Evolutionary conservation across 2,113 vertebrate species (phyloP), one percentile per base, ranked within the genome.

Genomic region (Drymodes brunneopygia): DNA sequence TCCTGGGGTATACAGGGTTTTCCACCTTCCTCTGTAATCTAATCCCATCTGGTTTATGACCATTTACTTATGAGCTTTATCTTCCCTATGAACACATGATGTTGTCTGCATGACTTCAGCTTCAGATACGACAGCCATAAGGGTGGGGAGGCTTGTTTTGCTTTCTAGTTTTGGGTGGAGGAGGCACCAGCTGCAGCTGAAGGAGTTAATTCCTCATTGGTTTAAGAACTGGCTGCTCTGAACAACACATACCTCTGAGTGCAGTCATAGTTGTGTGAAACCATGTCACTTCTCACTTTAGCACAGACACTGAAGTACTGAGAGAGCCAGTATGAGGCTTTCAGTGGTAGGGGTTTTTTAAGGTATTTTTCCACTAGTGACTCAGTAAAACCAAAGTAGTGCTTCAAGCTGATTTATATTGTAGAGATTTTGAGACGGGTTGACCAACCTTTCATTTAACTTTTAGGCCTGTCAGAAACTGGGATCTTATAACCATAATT

Each of bases 81-180:
- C 38, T 70, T 92, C 64, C 50, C 35, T 29, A 51, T 78, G 80
- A 92, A 36, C 64, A 51, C 29, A 35, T 66, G 65, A 47, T n/a
- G 35, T 58, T 70, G 35, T 58, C 64, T 81, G 36, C 35, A 83
- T 94, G 23, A 92, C 67, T 92, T 94, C 88, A 93, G 54, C 54
- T 94, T 86, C 23, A 9, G 36, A 62, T 19, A 74, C 3, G 2
- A 73, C 40, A 57, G 47, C 31, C 40, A 12, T 66, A 74, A 89
- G 79, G 79, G 67, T 9, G 79, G 79, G n/a, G 75, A 93, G 28
- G 21, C 33, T 94, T 94, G 74, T 90, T 97, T 94, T 80, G 48
- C 54, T 81, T 75, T 57, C 86, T 90, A 19, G 22, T 50, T 90
- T 64, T 88, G 94, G 88, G 74, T 83, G 82, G 94, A 93, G 92